Percentiles rank a stretch among this genome's conserved stretches.
Conservation (phyloP, 2,888 invertebrate genomes). For the Hipparchia semele region DNA sequence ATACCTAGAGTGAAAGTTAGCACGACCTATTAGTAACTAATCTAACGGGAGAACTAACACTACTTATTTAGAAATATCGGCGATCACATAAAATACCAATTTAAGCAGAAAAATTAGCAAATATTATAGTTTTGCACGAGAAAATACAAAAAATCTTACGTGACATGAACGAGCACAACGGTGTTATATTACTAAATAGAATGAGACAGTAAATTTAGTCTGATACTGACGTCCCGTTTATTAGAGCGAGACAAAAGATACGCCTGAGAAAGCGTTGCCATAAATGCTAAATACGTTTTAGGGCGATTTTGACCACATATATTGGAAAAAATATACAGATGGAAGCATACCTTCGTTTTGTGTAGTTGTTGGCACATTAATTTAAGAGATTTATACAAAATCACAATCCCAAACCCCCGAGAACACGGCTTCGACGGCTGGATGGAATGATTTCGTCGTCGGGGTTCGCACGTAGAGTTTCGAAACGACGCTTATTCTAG, state of each 20-base stretch:
- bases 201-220: conserved; percentile 72
- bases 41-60: conserved; percentile 44
- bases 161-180: conserved; percentile 83
- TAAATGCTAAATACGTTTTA: conserved; percentile 76
- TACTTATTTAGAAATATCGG: conserved; percentile 53
- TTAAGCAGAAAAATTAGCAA: conserved; percentile 57
- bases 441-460: conserved; percentile 83
- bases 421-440: conserved; percentile 83
- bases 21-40: conserved; percentile 70
- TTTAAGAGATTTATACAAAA: conserved; percentile 75
- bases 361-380: conserved; percentile 79
- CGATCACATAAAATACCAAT: conserved; percentile 53
- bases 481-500: conserved; percentile 60
- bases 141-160: conserved; percentile 82
- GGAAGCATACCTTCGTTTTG: conserved; percentile 74
- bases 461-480: conserved; percentile 73
- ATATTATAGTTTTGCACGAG: conserved; percentile 63
- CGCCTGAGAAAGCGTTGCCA: conserved; percentile 81
- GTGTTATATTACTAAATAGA: conserved; percentile 83
- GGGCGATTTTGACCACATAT: conserved; percentile 59
- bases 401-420: conserved; percentile 81
- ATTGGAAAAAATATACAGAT: conserved; percentile 52
- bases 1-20: conserved; percentile 82
- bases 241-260: conserved; percentile 71
- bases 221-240: conserved; percentile 66